Base-by-base conservation (phyloP, 2,888 invertebrate species). In the Anoncus sp. region DNA sequence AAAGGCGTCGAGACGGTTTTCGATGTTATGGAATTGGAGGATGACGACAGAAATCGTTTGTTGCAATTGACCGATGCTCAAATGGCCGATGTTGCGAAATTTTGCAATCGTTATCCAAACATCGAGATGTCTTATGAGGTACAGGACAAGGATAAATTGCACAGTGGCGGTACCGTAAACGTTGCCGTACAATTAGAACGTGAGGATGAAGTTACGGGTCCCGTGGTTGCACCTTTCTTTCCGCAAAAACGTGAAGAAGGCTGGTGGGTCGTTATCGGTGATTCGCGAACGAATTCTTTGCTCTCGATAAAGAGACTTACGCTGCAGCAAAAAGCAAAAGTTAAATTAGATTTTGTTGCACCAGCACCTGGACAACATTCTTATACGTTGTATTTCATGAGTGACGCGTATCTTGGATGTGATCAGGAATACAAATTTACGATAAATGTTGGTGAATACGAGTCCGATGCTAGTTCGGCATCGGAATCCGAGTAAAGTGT, bases 201-300 rank as follows among this genome's bases (percentile, higher is more conserved):
- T 77, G 99, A 99, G 90, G 99, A 99, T 92, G 99, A 99, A 91
- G 95, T 98, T 40, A 96, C 96, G 0, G 99, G 99, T 0, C 98
- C 99, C 0, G 99, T 99, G 35, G 97, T 99, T 74, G 99, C 99
- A 1, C 99, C 99, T 0, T 97, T 98, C 92, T 99, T 98, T 94
- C 99, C 99, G 12, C 93, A 97, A 94, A 97, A 97, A 94, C 95
- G 97, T 65, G 97, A 97, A 89, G 97, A 97, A 91, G 97, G 97
- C 63, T 97, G 97, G 97, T 99, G 99, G 99, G 97, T 99, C 45
- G 99, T 99, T 10, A 97, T 99, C 83, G 99, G 99, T 0, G 99
- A 99, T 89, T 97, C 98, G 0, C 97, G 97, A 89, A 94, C 94
- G 35, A 99, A 99, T 92, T 97, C 98, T 0, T 92, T 99, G 53